phyloP scores from a whole-genome alignment of 2,113 vertebrate species.

The Microcebus jonahi region DNA sequence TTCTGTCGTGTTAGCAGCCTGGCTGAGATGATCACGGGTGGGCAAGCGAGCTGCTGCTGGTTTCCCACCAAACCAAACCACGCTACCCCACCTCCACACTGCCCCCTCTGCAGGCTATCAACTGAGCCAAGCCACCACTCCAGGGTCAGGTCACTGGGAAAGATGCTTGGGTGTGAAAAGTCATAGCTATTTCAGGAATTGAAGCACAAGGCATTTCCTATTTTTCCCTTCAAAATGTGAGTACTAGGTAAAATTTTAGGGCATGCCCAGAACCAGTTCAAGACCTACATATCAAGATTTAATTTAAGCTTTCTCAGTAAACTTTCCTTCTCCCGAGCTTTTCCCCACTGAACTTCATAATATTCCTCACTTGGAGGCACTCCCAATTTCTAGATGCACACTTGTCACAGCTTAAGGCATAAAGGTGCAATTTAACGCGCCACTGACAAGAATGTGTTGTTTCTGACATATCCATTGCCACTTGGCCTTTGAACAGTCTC shows the following conservation, averaged over 20 bases:
- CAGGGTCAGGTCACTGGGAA: neutral
- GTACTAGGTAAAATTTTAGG: neutral
- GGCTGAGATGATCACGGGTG: neutral
- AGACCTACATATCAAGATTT: neutral
- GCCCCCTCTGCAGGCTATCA: rapidly evolving
- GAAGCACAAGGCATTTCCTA: neutral
- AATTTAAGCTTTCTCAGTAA: neutral
- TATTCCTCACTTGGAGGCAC: neutral
- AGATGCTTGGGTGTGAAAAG: neutral
- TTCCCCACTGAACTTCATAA: neutral
- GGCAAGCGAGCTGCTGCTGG: neutral
- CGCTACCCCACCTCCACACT: neutral
- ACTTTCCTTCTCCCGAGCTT: neutral
- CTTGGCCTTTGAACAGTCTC: neutral
- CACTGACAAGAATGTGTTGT: constrained; percentile 6
- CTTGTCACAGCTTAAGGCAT: neutral
- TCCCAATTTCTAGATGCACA: neutral
- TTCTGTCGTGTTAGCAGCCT: rapidly evolving
- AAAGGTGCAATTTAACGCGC: neutral
- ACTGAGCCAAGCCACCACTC: neutral
- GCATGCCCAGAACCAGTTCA: neutral
- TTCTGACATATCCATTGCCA: neutral
- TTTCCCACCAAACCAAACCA: neutral
- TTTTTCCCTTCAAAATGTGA: neutral
- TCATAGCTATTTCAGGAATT: neutral